Percentiles rank a stretch among this genome's conserved stretches.
These are phyloP conservation scores for Eurosta solidaginis DNA, from an alignment of 1,140 invertebrate species.

Conservation along the genomic window DNA sequence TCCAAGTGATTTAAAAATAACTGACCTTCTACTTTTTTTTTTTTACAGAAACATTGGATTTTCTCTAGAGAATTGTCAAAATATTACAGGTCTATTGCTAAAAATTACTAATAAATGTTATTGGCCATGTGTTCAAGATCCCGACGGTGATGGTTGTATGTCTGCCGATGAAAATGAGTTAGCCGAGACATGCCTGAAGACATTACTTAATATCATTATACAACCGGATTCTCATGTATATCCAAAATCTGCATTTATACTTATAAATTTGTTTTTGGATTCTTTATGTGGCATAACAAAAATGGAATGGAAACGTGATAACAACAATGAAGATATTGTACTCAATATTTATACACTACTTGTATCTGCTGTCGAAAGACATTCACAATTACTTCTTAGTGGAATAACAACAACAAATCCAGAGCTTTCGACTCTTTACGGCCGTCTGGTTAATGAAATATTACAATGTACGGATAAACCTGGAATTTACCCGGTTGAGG, in stretches of 20 bases:
- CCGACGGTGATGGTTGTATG: slow-evolving; percentile 59
- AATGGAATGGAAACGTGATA: slow-evolving; percentile 57
- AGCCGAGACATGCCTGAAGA: slow-evolving; percentile 68
- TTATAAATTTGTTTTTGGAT: slow-evolving; percentile 61
- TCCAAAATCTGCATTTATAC: slow-evolving; percentile 61
- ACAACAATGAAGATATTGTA: slow-evolving; percentile 62
- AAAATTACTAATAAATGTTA: slow-evolving; percentile 56
- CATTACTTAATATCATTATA: slow-evolving; percentile 65
- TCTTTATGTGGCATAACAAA: slow-evolving; percentile 51
- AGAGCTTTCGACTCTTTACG: slow-evolving; percentile 57
- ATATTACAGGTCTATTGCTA: slow-evolving; percentile 51
- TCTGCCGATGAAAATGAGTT: slow-evolving; percentile 63
- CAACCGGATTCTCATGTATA: slow-evolving; percentile 65
- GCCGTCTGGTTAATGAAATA: slow-evolving; percentile 62
- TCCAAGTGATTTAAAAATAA: no score
- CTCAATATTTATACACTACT: slow-evolving; percentile 68
- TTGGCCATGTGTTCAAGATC: slow-evolving; percentile 52
- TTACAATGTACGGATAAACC: slow-evolving; percentile 78
- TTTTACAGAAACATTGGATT: slow-evolving; percentile 51
- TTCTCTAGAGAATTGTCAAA: slow-evolving; percentile 60
- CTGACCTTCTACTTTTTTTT: neutral
- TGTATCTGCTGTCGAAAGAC: slow-evolving; percentile 68
- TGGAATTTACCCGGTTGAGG: slow-evolving; percentile 83
- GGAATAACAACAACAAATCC: slow-evolving; percentile 59
- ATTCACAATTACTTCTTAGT: slow-evolving; percentile 67